Evolutionary conservation across 2,113 vertebrate genomes (phyloP), one percentile per base, ranked within the genome.

Genomic region (Cynocephalus volans): DNA sequence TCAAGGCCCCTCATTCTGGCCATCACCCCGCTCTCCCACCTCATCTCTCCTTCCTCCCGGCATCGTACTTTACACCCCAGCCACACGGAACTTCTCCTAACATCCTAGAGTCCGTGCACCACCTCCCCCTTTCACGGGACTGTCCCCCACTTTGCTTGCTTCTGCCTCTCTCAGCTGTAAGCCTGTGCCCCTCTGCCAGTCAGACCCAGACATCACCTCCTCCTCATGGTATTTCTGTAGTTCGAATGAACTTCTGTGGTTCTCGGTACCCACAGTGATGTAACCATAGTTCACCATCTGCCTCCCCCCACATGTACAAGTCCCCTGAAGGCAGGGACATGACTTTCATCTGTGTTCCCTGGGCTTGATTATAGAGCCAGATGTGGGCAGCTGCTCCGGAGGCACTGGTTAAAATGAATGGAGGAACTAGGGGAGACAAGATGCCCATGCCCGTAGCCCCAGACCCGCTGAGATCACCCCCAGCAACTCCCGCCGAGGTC

Each of bases 21-120:
- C 21, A 13, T 62, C 23, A 0, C 26, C 0, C 0, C 81, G 45
- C 21, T 65, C 10, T 0, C 8, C 0, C 0, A 93, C 64, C 69
- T n/a, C 67, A 24, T 9, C 9, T 45, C 56, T 82, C 10, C 0
- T 62, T 62, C 54, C 33, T 15, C 26, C 28, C 23, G 4, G 31
- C 19, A 7, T 14, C 28, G 4, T 4, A 31, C 48, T 24, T n/a
- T 24, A 52, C 15, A 45, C 14, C 56, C 8, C 11, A 7, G 26
- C 58, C 6, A 26, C 8, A 14, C 3, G 31, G 62, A 89, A 36
- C 60, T 28, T 4, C 24, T 65, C 28, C 36, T 1, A 13, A 26
- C 24, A 80, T 18, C 19, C 36, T 21, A 48, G 17, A 73, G 58
- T 19, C 48, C 0, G 1, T 41, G 28, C 18, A 14, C 9, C 10